Conservation (phyloP, 2,113 vertebrate species). For the Lophotis ruficrista region DNA sequence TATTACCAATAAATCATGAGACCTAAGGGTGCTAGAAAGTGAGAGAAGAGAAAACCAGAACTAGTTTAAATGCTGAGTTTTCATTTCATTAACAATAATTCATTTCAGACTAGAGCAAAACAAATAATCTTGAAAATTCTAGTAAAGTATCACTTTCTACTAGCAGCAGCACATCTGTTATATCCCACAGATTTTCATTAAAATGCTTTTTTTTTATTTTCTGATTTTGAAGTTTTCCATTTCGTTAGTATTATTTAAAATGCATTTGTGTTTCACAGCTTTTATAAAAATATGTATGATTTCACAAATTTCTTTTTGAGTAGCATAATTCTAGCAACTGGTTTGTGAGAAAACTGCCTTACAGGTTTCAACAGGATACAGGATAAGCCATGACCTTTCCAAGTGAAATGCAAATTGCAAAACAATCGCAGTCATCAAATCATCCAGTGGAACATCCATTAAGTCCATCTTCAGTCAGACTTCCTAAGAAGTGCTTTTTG, state of each 20-base stretch:
- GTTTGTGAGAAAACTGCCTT: neutral
- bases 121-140: neutral
- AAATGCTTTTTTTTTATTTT: neutral
- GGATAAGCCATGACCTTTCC: conserved; percentile 47
- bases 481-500: conserved; percentile 57
- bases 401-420: conserved; percentile 52
- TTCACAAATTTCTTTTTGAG: neutral
- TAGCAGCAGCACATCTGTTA: neutral
- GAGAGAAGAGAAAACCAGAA: neutral
- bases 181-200: neutral
- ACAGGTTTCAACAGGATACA: conserved; percentile 26
- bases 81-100: neutral
- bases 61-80: neutral
- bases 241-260: neutral
- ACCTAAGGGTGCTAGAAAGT: neutral
- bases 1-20: neutral
- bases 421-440: conserved; percentile 6
- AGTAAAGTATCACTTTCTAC: neutral
- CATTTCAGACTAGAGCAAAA: neutral
- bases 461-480: neutral
- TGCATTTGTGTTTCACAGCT: neutral
- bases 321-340: neutral
- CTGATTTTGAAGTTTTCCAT: neutral
- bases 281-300: neutral
- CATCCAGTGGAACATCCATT: neutral